These are phyloP conservation scores for Mormyrops boulengeri DNA, from an alignment of 2,797 vertebrate genomes.

Conservation along the genomic window DNA sequence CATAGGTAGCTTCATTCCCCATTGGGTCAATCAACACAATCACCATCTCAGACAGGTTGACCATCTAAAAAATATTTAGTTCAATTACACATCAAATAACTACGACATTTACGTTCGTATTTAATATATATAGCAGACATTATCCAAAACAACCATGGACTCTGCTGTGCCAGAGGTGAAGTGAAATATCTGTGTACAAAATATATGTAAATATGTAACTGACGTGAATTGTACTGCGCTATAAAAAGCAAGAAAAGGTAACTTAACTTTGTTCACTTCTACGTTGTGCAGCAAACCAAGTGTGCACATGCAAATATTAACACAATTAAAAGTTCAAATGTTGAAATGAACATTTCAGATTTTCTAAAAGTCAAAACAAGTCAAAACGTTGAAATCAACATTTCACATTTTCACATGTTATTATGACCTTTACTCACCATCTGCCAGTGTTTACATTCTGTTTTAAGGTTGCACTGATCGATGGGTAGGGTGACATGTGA, in stretches of 20 bases:
- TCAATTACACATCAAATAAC: background rate
- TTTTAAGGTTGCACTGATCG: too few species aligned
- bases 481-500: too few species aligned
- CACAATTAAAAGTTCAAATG: too few species aligned
- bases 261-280: background rate
- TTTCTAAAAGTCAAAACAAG: too few species aligned
- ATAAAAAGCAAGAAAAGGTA: conserved; percentile 9
- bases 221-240: background rate
- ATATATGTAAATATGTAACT: background rate
- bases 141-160: background rate
- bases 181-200: background rate
- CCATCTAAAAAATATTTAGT: background rate
- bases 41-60: background rate
- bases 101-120: background rate
- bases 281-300: too few species aligned
- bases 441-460: too few species aligned
- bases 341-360: too few species aligned
- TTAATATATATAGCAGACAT: background rate
- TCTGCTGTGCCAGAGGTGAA: background rate
- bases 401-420: too few species aligned
- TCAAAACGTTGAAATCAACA: too few species aligned
- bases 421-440: too few species aligned
- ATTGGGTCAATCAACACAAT: background rate
- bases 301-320: too few species aligned
- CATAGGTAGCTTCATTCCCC: background rate